Conservation (phyloP, 2,797 vertebrate genomes). For the Rhynchonycteris naso region DNA sequence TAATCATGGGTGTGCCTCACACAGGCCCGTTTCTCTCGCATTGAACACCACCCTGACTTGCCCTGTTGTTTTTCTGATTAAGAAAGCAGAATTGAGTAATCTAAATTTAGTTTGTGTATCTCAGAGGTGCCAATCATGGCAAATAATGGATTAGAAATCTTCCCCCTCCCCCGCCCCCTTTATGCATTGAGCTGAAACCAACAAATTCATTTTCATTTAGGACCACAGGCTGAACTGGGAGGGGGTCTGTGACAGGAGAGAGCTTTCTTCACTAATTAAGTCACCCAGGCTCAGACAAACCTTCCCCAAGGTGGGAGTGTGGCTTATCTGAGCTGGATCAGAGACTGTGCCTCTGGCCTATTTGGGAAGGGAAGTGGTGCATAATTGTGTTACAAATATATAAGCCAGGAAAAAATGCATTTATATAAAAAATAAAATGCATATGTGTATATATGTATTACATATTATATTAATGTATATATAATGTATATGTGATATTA, state of each 20-base stretch:
- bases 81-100: constrained; percentile 67
- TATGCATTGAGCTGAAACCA: constrained; percentile 67
- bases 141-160: constrained; percentile 63
- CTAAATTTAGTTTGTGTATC: constrained; percentile 70
- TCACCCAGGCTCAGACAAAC: constrained; percentile 31
- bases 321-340: constrained; percentile 11
- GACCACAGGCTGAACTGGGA: constrained; percentile 28
- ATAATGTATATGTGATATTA: neutral
- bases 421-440: neutral
- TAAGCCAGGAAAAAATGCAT: neutral
- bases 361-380: constrained; percentile 39
- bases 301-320: neutral
- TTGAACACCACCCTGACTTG: neutral
- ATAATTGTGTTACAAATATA: constrained; percentile 31
- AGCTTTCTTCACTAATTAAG: constrained; percentile 69
- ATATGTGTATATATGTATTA: neutral
- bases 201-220: constrained; percentile 70
- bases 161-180: neutral
- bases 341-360: constrained; percentile 1
- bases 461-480: too few species aligned
- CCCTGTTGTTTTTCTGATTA: constrained; percentile 59
- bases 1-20: neutral
- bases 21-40: neutral
- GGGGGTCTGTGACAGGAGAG: constrained; percentile 43
- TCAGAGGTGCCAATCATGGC: constrained; percentile 67